Percentiles rank a stretch among this genome's conserved stretches.
Evolutionary conservation across 2,888 invertebrate species (phyloP).

Genomic region (Tetragonisca angustula): DNA sequence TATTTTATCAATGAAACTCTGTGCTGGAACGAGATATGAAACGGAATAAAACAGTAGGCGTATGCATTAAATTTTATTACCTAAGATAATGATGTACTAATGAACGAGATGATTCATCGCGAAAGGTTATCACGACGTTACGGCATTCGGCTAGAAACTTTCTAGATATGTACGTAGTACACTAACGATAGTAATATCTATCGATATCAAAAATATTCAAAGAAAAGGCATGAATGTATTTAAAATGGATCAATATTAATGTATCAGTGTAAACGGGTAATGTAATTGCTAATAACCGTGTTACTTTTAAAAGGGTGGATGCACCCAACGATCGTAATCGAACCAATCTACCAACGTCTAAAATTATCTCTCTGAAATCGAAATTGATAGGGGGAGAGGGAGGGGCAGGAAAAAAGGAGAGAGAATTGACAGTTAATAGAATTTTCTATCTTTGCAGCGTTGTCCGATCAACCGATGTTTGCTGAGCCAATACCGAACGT

Average conservation of each 20-base stretch:
- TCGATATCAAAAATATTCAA: too few species aligned
- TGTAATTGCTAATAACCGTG: not conserved
- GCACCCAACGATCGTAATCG: not conserved
- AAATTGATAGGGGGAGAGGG: too few species aligned
- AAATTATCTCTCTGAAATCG: not conserved
- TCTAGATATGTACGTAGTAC: too few species aligned
- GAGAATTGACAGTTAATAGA: conserved; percentile 5
- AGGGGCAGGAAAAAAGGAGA: too few species aligned
- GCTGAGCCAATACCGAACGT: conserved; percentile 96
- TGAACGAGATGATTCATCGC: not conserved
- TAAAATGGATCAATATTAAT: too few species aligned
- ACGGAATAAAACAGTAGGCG: too few species aligned
- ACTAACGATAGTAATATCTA: too few species aligned
- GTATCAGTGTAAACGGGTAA: too few species aligned
- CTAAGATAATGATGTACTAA: not conserved
- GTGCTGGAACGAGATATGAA: too few species aligned
- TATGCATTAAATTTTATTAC: not conserved
- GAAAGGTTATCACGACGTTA: not conserved
- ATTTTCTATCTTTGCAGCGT: conserved; percentile 86
- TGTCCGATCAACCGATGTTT: conserved; percentile 94
- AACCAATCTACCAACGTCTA: not conserved
- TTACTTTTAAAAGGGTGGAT: not conserved
- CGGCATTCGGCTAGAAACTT: not conserved
- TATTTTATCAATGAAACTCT: too few species aligned
- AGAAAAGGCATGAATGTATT: too few species aligned